Evolutionary conservation across 2,113 vertebrate genomes (phyloP).

Genomic region (Ailurus styani): DNA sequence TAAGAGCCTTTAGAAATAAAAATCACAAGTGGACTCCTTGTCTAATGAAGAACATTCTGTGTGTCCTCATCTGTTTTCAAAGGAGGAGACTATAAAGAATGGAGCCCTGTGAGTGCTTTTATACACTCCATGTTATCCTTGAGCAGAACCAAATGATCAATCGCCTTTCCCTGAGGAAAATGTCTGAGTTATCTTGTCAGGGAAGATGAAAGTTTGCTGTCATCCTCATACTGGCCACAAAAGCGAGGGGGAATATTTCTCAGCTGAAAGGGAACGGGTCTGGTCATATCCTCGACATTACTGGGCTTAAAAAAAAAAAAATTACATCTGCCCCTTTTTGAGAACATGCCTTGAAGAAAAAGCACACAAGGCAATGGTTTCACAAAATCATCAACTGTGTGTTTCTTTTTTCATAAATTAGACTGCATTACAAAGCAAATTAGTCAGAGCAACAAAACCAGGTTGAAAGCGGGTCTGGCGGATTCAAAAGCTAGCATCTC

Average conservation of each 20-base stretch:
- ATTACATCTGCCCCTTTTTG: neutral
- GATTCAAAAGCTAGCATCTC: neutral
- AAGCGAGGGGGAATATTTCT: slow-evolving; percentile 27
- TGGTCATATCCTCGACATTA: neutral
- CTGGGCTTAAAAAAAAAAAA: neutral
- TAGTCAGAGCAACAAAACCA: neutral
- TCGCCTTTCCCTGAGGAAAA: slow-evolving; percentile 32
- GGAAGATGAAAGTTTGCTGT: slow-evolving; percentile 45
- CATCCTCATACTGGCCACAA: slow-evolving; percentile 27
- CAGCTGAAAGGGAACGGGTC: neutral
- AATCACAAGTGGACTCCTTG: slow-evolving; percentile 30
- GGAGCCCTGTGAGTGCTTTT: neutral
- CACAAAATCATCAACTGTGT: neutral
- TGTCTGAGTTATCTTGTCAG: slow-evolving; percentile 40
- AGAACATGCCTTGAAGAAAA: neutral
- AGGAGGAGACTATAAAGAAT: neutral
- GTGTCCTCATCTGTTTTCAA: slow-evolving; percentile 41
- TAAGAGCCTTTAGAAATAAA: slow-evolving; percentile 34
- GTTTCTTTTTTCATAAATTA: slow-evolving; percentile 29
- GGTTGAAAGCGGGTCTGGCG: neutral
- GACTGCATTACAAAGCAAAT: neutral
- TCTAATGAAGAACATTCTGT: slow-evolving; percentile 31
- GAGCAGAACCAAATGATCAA: neutral
- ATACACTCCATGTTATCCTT: neutral
- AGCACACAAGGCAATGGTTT: neutral